Conservation (phyloP, 2,888 invertebrate genomes). For the Automeris io region DNA sequence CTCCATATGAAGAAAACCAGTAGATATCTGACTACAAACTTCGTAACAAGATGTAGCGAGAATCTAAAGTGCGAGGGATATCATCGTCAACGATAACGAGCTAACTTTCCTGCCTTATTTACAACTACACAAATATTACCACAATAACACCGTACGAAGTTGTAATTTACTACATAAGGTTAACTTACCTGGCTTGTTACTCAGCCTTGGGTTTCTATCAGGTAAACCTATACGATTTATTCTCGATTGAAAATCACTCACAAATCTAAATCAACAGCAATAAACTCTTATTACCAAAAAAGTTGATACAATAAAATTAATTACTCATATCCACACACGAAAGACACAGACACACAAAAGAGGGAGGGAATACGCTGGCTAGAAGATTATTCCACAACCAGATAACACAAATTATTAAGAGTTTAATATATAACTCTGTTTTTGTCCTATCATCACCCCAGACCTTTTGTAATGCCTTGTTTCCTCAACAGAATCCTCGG, state of each 20-base stretch:
- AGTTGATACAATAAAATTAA: constrained; percentile 5
- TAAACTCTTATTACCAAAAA: too few species aligned
- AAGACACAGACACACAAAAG: too few species aligned
- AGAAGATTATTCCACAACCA: too few species aligned
- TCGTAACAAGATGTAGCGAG: not conserved
- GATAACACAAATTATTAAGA: too few species aligned
- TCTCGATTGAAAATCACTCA: constrained; percentile 17
- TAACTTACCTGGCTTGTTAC: constrained; percentile 35
- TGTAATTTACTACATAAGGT: constrained; percentile 21
- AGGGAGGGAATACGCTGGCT: too few species aligned
- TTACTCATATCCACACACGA: constrained; percentile 7
- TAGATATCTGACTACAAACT: too few species aligned
- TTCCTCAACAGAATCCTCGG: too few species aligned
- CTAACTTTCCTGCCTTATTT: constrained; percentile 23
- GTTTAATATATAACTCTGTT: too few species aligned
- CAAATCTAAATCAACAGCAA: too few species aligned
- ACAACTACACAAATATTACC: constrained; percentile 26
- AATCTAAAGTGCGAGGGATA: constrained; percentile 7
- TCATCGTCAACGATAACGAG: constrained; percentile 33
- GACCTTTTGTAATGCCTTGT: too few species aligned
- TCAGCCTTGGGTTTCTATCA: constrained; percentile 39
- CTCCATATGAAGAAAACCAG: too few species aligned
- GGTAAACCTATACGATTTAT: constrained; percentile 22
- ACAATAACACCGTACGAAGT: constrained; percentile 19
- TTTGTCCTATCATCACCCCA: too few species aligned